Percentiles rank a stretch among this genome's conserved stretches.
Evolutionary conservation across 2,797 vertebrate genomes (phyloP).

Genomic region (Sylvia borin): DNA sequence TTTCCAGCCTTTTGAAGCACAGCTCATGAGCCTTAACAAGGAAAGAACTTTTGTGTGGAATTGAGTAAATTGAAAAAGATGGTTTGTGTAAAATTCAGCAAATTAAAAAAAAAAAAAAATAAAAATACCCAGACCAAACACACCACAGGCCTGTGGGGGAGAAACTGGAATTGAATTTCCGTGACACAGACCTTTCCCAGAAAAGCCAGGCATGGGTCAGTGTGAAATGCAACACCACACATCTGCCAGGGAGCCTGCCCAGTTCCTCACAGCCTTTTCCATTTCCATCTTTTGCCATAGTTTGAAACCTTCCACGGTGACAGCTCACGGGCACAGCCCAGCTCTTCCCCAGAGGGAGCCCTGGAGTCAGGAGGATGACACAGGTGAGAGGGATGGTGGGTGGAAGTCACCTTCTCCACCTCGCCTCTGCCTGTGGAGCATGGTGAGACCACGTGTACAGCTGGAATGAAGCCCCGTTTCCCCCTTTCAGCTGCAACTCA

Average conservation of each 20-base stretch:
- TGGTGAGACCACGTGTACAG: fast-evolving
- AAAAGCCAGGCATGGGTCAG: background rate
- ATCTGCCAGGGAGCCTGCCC: background rate
- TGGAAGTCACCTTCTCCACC: background rate
- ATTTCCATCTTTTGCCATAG: background rate
- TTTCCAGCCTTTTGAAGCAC: background rate
- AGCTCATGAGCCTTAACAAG: background rate
- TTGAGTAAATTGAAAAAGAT: background rate
- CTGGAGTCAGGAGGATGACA: background rate
- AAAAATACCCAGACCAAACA: background rate
- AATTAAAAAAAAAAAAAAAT: background rate
- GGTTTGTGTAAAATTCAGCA: background rate
- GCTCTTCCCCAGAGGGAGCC: background rate
- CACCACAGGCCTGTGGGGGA: background rate
- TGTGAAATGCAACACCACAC: background rate
- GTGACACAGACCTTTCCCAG: background rate
- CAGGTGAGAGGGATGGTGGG: background rate
- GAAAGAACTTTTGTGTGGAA: background rate
- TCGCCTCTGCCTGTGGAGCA: fast-evolving
- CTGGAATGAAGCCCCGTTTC: background rate
- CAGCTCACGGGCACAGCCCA: background rate
- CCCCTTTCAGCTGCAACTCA: background rate
- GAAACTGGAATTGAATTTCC: background rate
- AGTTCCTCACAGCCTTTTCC: background rate
- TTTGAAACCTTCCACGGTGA: background rate